Base-by-base conservation (phyloP, 2,113 vertebrate genomes). In the Melozone crissalis region DNA sequence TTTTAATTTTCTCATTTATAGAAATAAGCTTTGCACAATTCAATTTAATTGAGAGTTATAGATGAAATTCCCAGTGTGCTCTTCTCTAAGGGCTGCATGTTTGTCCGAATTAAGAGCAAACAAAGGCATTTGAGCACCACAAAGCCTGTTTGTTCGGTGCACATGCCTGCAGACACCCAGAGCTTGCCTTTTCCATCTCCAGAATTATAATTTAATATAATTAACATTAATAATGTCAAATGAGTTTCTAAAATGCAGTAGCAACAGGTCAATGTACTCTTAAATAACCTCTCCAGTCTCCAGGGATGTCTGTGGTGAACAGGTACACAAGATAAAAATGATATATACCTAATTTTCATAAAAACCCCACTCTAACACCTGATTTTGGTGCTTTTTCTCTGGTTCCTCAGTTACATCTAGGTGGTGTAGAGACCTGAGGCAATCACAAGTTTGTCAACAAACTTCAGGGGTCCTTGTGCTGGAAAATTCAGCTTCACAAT, bases 1-100 rank as follows among this genome's bases (percentile, higher is more conserved):
- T 95, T 97, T 97, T 89, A 39, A 95, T 97, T 96, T 95, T 87
- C 91, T 95, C 94, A 94, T 97, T 96, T 95, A 91, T 78, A 95
- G 85, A 96, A 97, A 97, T 87, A 94, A 95, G 94, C 94, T 95
- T 76, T 89, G 93, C 80, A 91, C 91, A 92, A 95, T 95, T 91
- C 89, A 33, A n/a, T 82, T 92, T 91, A 94, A 96, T 92, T 95
- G 91, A 80, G 93, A 94, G 93, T 49, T 94, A 84, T 57, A 94
- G 10, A 82, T 22, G 77, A 95, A 94, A 94, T 87, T 95, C 71
- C 74, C 69, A 76, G 66, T 26, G 81, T 84, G 84, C 89, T 94
- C 77, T 84, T 95, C 89, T 95, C 84, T 13, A 43, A 90, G 62
- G 90, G 90, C 37, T 72, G 62, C 28, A 90, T 58, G 83, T 90